phyloP scores from a whole-genome alignment of 2,797 vertebrate genomes.

The Hozukius guyotensis region DNA sequence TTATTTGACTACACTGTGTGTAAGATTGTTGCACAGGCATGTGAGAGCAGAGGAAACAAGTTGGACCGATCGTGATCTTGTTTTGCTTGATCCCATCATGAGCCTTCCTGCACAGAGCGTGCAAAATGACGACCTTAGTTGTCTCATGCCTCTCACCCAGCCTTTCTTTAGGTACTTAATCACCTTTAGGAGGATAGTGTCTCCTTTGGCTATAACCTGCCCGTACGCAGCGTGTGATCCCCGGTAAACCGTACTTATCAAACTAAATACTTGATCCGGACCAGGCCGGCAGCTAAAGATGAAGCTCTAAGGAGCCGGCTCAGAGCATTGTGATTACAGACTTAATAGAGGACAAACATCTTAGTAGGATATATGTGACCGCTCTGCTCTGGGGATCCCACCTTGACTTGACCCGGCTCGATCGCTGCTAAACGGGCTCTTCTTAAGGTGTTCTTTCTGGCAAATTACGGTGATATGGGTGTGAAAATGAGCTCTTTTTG shows the following conservation, averaged over 20 bases:
- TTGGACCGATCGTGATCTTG: background rate
- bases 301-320: constrained; percentile 77
- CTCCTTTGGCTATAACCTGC: constrained; percentile 68
- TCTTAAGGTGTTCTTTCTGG: background rate
- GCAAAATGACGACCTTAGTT: constrained; percentile 86
- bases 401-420: constrained; percentile 59
- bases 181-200: constrained; percentile 80
- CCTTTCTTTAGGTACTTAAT: constrained; percentile 90
- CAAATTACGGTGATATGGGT: background rate
- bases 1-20: background rate
- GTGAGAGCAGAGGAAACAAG: background rate
- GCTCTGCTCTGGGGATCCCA: constrained; percentile 71
- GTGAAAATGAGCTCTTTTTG: background rate
- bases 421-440: constrained; percentile 66
- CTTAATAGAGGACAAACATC: constrained; percentile 84
- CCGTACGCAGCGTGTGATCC: constrained; percentile 67
- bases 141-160: constrained; percentile 84
- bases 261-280: constrained; percentile 89
- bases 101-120: constrained; percentile 82
- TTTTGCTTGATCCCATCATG: constrained; percentile 78
- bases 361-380: constrained; percentile 80
- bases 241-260: constrained; percentile 86
- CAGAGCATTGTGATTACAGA: constrained; percentile 85
- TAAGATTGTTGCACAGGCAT: background rate
- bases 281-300: constrained; percentile 80